Percentiles rank a stretch among this genome's conserved stretches.
Evolutionary conservation across 2,888 invertebrate species (phyloP).

Genomic region (Dichetophora obliterata): DNA sequence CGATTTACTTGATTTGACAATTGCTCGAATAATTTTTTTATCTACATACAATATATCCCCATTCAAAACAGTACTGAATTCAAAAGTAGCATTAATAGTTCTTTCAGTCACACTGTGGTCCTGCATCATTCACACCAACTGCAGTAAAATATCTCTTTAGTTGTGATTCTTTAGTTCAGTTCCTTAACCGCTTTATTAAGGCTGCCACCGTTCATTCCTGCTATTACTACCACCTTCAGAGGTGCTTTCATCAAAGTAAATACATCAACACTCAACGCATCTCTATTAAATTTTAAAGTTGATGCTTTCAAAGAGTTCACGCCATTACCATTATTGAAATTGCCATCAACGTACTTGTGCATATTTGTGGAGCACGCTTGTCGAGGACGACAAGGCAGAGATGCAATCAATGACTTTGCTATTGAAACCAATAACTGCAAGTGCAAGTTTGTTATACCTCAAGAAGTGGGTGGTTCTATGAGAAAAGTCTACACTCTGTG

Average conservation of each 20-base stretch:
- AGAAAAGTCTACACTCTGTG: neutral
- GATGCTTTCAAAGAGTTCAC: constrained; percentile 4
- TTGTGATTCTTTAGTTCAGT: neutral
- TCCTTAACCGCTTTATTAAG: neutral
- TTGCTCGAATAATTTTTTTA: too few species aligned
- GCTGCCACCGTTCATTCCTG: neutral
- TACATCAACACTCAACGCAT: constrained; percentile 7
- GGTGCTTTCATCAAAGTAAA: neutral
- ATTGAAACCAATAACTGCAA: neutral
- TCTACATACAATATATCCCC: too few species aligned
- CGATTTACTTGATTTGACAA: too few species aligned
- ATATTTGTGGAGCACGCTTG: neutral
- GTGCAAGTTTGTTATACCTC: neutral
- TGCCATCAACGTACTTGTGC: neutral
- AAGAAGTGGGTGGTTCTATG: neutral
- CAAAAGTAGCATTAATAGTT: too few species aligned
- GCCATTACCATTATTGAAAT: constrained; percentile 19
- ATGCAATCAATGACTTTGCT: constrained; percentile 15
- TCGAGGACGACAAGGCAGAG: neutral
- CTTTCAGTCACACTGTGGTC: too few species aligned
- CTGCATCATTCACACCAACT: neutral
- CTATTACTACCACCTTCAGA: neutral
- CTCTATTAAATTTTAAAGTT: constrained; percentile 2
- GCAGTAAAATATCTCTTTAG: neutral
- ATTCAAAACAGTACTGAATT: too few species aligned